phyloP scores from a whole-genome alignment of 2,113 vertebrate species.

The Piaya cayana region DNA sequence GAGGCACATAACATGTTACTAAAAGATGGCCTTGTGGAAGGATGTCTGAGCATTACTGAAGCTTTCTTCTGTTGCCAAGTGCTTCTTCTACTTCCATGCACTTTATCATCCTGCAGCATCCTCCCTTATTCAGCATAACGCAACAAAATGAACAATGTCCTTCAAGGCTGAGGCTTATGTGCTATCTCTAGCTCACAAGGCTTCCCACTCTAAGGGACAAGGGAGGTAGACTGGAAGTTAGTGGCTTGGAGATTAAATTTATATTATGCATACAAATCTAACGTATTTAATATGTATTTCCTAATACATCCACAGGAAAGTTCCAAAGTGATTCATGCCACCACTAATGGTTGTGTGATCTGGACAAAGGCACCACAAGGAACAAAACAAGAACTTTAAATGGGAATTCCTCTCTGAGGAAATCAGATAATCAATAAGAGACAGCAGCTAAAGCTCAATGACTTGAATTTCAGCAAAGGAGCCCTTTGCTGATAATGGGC shows the following conservation, averaged over 20 bases:
- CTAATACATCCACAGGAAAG: not conserved
- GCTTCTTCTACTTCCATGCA: not conserved
- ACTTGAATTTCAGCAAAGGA: not conserved
- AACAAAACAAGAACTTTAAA: not conserved
- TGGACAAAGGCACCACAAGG: not conserved
- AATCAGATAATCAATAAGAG: not conserved
- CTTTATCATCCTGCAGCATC: slow-evolving; percentile 1
- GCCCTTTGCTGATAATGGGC: not conserved
- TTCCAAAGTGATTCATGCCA: not conserved
- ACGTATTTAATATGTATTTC: slow-evolving; percentile 8
- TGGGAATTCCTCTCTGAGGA: not conserved
- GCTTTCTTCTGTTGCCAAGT: not conserved
- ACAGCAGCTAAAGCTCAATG: not conserved
- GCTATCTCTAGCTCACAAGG: slow-evolving; percentile 25
- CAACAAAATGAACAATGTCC: slow-evolving; percentile 15
- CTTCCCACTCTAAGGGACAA: not conserved
- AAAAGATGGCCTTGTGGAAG: not conserved
- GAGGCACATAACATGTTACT: not conserved
- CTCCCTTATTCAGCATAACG: not conserved
- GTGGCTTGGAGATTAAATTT: slow-evolving; percentile 34
- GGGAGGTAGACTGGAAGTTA: not conserved
- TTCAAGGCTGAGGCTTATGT: slow-evolving; percentile 31
- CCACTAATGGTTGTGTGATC: not conserved
- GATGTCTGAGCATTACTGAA: not conserved
- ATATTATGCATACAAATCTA: not conserved